Evolutionary conservation across 2,113 vertebrate species (phyloP).

Genomic region (Corythoichthys haematopterus): DNA sequence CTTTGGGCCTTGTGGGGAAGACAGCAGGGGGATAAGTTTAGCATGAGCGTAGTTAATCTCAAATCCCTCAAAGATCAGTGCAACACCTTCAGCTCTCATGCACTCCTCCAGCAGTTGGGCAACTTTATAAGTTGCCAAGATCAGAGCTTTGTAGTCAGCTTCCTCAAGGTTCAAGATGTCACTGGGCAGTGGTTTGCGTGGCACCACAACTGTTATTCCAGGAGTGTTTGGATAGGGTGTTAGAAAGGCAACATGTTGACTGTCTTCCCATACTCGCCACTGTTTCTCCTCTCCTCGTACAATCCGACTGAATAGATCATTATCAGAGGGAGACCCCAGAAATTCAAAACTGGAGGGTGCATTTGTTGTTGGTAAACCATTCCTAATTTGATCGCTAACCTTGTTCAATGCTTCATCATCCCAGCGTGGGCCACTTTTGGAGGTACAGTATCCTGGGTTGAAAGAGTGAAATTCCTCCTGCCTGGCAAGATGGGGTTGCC

Average conservation of each 20-base stretch:
- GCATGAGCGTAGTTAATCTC: constrained; percentile 73
- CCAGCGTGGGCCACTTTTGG: constrained; percentile 68
- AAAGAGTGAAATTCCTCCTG: constrained; percentile 65
- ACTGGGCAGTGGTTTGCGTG: constrained; percentile 68
- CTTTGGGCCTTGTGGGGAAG: constrained; percentile 37
- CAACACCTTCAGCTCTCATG: constrained; percentile 61
- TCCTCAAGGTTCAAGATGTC: constrained; percentile 65
- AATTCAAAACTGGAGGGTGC: constrained; percentile 65
- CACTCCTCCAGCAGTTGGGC: constrained; percentile 60
- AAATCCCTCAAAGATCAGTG: constrained; percentile 73
- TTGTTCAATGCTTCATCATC: constrained; percentile 51
- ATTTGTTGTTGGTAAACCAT: constrained; percentile 61
- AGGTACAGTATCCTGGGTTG: constrained; percentile 71
- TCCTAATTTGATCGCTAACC: constrained; percentile 61
- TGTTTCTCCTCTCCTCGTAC: constrained; percentile 71
- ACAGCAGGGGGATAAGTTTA: constrained; percentile 68
- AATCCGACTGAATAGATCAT: constrained; percentile 67
- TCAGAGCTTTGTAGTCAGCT: constrained; percentile 62
- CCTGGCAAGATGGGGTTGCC: constrained; percentile 57
- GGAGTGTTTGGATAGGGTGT: constrained; percentile 74
- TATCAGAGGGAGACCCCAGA: constrained; percentile 52
- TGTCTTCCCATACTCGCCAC: constrained; percentile 77
- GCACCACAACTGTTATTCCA: constrained; percentile 71
- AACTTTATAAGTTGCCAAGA: constrained; percentile 61
- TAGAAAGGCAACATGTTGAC: constrained; percentile 70